Percentiles rank a stretch among this genome's conserved stretches.
These are phyloP conservation scores for Buphagus erythrorhynchus DNA, from an alignment of 2,797 vertebrate species.

Conservation along the genomic window DNA sequence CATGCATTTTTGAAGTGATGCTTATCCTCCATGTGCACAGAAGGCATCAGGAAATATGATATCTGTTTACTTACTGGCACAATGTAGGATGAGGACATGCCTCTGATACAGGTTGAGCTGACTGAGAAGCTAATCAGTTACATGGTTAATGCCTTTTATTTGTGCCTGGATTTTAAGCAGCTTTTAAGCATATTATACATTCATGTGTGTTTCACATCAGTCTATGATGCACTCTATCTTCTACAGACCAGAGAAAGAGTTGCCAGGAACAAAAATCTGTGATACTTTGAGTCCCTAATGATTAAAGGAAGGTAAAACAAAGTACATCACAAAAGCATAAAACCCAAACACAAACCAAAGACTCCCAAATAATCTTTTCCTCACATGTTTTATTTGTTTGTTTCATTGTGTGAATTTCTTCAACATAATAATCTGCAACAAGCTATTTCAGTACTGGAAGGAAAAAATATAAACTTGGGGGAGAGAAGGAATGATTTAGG, in stretches of 20 bases:
- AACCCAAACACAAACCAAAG: neutral
- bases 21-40: neutral
- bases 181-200: neutral
- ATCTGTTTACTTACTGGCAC: neutral
- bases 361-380: neutral
- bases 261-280: neutral
- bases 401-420: neutral
- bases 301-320: neutral
- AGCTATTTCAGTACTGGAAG: neutral
- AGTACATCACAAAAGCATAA: neutral
- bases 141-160: neutral
- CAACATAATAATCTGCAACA: neutral
- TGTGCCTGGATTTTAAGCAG: neutral
- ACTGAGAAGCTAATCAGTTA: neutral
- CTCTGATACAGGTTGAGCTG: neutral
- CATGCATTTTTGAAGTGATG: neutral
- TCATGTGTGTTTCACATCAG: neutral
- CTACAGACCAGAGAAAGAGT: neutral
- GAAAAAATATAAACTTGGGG: fast-evolving
- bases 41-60: fast-evolving
- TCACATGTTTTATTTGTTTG: neutral
- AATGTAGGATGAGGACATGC: neutral
- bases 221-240: fast-evolving
- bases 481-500: neutral
- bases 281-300: neutral